Percentiles rank a stretch among this genome's conserved stretches.
These are phyloP conservation scores for Tipula unca DNA, from an alignment of 2,888 invertebrate species.

Conservation along the genomic window DNA sequence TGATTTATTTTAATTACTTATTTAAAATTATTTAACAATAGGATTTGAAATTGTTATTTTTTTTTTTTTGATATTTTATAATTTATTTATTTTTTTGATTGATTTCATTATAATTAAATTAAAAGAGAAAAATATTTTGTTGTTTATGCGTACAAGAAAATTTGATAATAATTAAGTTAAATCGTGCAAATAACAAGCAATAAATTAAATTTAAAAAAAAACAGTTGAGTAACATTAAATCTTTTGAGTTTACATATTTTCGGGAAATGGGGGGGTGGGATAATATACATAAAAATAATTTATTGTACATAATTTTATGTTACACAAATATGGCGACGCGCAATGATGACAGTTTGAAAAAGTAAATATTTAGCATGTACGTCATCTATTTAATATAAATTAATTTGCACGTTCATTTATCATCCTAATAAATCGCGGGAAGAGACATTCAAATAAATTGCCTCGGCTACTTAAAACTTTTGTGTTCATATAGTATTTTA, in stretches of 20 bases:
- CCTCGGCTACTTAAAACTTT: neutral
- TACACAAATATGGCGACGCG: neutral
- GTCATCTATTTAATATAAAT: neutral
- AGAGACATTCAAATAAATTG: neutral
- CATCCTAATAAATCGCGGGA: neutral
- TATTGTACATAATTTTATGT: neutral
- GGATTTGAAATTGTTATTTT: neutral
- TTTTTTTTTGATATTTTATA: neutral
- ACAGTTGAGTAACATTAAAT: neutral
- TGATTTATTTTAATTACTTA: neutral
- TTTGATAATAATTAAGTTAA: neutral
- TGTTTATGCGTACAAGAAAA: neutral
- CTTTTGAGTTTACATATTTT: neutral
- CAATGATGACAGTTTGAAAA: neutral
- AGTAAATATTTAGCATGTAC: too few relatives aligned
- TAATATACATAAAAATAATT: neutral
- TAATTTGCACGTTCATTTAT: neutral
- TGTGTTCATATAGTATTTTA: neutral
- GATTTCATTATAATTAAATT: neutral
- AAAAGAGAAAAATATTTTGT: neutral
- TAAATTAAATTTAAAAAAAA: neutral
- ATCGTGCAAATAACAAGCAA: constrained; percentile 2
- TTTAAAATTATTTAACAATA: constrained; percentile 14
- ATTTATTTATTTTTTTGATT: neutral
- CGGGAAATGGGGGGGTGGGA: neutral